Evolutionary conservation across 1,140 invertebrate genomes (phyloP).

Genomic region (Heterodera carotae): DNA sequence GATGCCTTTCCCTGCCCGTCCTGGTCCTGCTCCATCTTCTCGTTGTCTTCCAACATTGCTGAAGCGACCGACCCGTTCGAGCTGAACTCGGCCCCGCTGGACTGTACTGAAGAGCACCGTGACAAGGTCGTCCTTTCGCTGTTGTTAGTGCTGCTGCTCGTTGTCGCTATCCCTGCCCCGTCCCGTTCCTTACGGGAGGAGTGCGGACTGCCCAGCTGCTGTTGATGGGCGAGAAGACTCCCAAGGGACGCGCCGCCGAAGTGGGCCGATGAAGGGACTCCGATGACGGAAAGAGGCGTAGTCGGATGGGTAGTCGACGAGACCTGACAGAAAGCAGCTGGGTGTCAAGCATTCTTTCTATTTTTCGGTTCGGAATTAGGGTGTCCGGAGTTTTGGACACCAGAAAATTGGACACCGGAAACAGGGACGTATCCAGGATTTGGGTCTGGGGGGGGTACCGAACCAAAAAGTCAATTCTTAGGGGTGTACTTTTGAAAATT

Average conservation of each 20-base stretch:
- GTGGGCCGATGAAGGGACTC: conserved; percentile 13
- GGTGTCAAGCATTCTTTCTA: no score
- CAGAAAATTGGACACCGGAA: no score
- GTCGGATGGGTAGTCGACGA: conserved; percentile 40
- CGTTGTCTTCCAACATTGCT: neutral
- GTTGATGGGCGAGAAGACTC: neutral
- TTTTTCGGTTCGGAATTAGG: no score
- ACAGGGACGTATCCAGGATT: no score
- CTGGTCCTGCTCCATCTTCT: neutral
- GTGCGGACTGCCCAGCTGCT: neutral
- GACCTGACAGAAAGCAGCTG: conserved; percentile 25
- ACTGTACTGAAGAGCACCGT: conserved; percentile 1
- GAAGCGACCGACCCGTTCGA: neutral
- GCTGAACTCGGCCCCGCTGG: neutral
- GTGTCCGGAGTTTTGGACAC: no score
- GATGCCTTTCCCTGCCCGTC: neutral
- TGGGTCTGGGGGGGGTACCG: no score
- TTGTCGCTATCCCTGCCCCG: neutral
- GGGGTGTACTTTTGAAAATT: no score
- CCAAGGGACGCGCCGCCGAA: neutral
- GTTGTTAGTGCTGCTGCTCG: conserved; percentile 20
- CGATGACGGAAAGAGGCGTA: conserved; percentile 31
- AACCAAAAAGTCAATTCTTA: no score
- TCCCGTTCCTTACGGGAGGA: conserved; percentile 1
- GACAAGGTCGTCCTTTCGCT: conserved; percentile 3